A percentile compares a stretch with the other conserved stretches of the same genome.
Evolutionary conservation across 1,140 invertebrate genomes (phyloP).

Genomic region (Caerostris darwini): DNA sequence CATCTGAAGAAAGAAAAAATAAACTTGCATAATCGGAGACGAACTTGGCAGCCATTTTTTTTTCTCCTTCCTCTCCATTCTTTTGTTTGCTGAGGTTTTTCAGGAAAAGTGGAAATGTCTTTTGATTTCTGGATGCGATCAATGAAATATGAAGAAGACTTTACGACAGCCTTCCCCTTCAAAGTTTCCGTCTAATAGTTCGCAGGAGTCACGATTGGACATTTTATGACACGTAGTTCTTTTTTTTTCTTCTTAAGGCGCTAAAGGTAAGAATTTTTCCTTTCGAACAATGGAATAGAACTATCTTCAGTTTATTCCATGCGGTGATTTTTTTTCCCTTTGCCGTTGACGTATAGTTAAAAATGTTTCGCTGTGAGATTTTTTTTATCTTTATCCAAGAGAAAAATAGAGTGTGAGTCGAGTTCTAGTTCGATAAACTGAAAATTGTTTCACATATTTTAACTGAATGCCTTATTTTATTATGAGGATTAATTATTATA

Average conservation of each 20-base stretch:
- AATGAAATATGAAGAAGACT: slow-evolving; percentile 40
- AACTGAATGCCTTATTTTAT: too few species aligned
- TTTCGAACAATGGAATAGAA: slow-evolving; percentile 34
- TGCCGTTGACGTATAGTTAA: background rate
- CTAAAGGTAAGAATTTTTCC: slow-evolving; percentile 10
- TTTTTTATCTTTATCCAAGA: too few species aligned
- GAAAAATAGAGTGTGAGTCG: too few species aligned
- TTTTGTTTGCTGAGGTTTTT: slow-evolving; percentile 3
- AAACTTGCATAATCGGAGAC: background rate
- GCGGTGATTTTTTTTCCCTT: background rate
- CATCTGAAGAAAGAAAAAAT: too few species aligned
- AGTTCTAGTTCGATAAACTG: too few species aligned
- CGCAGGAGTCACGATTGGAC: slow-evolving; percentile 13
- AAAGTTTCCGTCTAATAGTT: slow-evolving; percentile 22
- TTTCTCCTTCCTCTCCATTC: background rate
- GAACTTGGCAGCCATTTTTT: background rate
- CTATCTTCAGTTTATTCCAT: background rate
- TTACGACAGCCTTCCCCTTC: background rate
- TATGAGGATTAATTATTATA: too few species aligned
- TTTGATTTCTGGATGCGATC: background rate
- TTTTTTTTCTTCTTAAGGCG: background rate
- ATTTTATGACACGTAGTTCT: slow-evolving; percentile 15
- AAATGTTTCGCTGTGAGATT: background rate
- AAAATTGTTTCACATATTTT: too few species aligned
- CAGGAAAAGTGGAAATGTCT: slow-evolving; percentile 1